Base-by-base conservation (phyloP, 2,888 invertebrate genomes). In the Galeruca laticollis region DNA sequence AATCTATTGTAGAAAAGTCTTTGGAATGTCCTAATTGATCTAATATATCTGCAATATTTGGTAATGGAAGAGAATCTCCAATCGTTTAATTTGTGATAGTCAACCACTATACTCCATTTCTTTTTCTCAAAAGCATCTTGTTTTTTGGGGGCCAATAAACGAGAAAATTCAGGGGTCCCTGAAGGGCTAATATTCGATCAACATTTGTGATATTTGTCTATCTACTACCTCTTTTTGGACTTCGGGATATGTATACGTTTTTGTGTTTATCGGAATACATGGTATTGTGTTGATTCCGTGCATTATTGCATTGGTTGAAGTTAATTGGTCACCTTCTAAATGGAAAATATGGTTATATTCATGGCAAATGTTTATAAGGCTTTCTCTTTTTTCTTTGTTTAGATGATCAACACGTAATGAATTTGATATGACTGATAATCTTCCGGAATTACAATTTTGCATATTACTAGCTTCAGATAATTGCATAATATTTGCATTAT, bases 1-100 rank as follows among this genome's bases (percentile, higher is more conserved):
- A 62, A 72, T 84, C 84, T 40, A 85, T 37, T 0, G 80, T 82
- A 2, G 82, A 78, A 62, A 84, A 85, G 70, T 82, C 84, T 65
- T 76, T 76, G 0, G 81, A 74, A 61, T 79, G 76, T 35, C 83
- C 82, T 64, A 85, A 68, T 73, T 83, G 80, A 65, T 82, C 80
- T 13, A 84, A 68, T 51, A 84, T 83, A 47, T 82, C 80, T 5
- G 73, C 68, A 4, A 84, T 84, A 68, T 81, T 81, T 0, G 83
- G 82, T 20, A 84, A 68, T 3, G 83, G 82, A 70, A 80, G 83
- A 9, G 75, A 73, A 65, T 84, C 82, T 3, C 77, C 79, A 0
- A 82, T 74, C 0, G 84, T 84, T 37, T 77, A 76, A 11, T 83
- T 78, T 69, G 85, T 86, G 57, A 71, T 69, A 73, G 56, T 71